A percentile compares a stretch with the other conserved stretches of the same genome.
Conservation (phyloP, 2,797 vertebrate genomes). For the Lithobates sylvaticus region DNA sequence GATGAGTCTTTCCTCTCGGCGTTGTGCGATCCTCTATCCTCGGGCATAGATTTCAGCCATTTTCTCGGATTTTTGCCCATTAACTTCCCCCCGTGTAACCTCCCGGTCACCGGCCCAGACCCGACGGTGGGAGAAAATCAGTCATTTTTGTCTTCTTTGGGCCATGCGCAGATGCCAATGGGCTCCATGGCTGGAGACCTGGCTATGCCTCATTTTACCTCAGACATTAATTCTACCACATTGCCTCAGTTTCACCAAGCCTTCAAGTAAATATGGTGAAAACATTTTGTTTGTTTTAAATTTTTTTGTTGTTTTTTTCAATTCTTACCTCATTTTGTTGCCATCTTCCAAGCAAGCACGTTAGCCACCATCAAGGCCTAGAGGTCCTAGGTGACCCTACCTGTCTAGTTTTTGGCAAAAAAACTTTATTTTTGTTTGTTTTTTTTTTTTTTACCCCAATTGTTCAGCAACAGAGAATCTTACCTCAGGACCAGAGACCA, state of each 20-base stretch:
- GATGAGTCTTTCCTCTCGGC: conserved; percentile 86
- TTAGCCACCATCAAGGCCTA: not conserved
- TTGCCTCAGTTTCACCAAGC: conserved; percentile 98
- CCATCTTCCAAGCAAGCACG: not conserved
- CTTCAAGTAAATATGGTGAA: conserved; percentile 82
- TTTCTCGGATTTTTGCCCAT: conserved; percentile 96
- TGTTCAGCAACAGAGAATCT: not conserved
- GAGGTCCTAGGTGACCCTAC: not conserved
- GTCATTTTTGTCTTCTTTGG: conserved; percentile 83
- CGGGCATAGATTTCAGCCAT: conserved; percentile 95
- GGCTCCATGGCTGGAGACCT: conserved; percentile 79
- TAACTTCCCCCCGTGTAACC: conserved; percentile 88
- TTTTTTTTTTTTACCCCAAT: not conserved
- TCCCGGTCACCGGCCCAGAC: conserved; percentile 81
- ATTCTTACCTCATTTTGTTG: conserved; percentile 26
- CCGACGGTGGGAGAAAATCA: conserved; percentile 83
- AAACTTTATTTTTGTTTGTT: too few species aligned
- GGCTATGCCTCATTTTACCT: conserved; percentile 85
- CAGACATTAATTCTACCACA: conserved; percentile 91
- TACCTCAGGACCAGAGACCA: conserved; percentile 48
- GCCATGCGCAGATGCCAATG: conserved; percentile 79
- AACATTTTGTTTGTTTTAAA: conserved; percentile 1
- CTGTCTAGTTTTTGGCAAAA: conserved; percentile 7
- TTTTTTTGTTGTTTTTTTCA: not conserved
- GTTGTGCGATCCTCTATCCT: conserved; percentile 85